phyloP scores from a whole-genome alignment of 2,888 invertebrate genomes.

The Harpalus rufipes region DNA sequence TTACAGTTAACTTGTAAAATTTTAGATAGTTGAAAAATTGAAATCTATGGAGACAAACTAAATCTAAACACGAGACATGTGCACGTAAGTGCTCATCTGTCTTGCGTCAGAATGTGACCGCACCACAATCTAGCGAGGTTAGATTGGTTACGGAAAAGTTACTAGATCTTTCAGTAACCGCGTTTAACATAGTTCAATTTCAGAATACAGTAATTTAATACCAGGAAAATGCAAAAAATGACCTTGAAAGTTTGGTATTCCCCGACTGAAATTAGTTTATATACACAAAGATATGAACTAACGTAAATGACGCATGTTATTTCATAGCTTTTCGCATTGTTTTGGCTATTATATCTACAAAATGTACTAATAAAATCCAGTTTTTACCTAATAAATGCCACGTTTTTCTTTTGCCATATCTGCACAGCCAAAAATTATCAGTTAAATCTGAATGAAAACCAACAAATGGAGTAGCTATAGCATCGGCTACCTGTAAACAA shows the following conservation, averaged over 20 bases:
- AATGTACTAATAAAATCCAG: conserved; percentile 11
- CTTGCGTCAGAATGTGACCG: too few relatives aligned
- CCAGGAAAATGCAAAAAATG: not conserved
- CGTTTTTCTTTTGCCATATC: conserved; percentile 90
- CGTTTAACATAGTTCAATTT: too few relatives aligned
- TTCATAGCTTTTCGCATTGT: conserved; percentile 1
- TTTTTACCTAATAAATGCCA: conserved; percentile 92
- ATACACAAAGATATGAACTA: not conserved
- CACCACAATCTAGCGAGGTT: too few relatives aligned
- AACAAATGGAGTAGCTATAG: conserved; percentile 92
- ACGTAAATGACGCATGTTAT: not conserved
- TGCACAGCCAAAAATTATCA: conserved; percentile 82
- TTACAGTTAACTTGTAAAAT: too few relatives aligned
- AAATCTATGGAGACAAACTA: too few relatives aligned
- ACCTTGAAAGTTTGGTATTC: conserved; percentile 4
- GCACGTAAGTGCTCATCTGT: too few relatives aligned
- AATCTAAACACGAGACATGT: too few relatives aligned
- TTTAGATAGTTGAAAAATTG: too few relatives aligned
- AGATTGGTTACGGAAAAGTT: too few relatives aligned
- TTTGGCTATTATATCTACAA: conserved; percentile 44
- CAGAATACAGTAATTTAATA: not conserved
- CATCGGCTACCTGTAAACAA: conserved; percentile 84
- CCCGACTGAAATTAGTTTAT: conserved; percentile 14
- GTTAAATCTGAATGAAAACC: conserved; percentile 90
- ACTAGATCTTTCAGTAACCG: too few relatives aligned